Evolutionary conservation across 2,113 vertebrate genomes (phyloP).

Genomic region (Ciconia stormi): DNA sequence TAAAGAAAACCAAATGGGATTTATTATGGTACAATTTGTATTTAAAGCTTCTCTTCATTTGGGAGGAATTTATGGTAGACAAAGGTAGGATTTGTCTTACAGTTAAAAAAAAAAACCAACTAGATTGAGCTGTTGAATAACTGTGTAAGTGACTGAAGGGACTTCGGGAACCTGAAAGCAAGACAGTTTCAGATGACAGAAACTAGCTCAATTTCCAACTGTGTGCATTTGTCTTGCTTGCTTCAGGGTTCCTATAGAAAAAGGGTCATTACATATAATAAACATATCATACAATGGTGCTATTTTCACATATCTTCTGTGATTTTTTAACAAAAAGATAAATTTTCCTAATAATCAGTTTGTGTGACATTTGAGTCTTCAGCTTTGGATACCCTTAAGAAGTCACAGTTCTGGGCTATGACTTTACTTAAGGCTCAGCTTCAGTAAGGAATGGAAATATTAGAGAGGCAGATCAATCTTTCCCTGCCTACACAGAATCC

Average conservation of each 20-base stretch:
- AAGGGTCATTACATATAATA: background rate
- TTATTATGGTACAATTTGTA: background rate
- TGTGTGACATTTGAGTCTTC: background rate
- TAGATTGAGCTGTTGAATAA: background rate
- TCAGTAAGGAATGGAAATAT: background rate
- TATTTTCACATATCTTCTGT: background rate
- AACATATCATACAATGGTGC: background rate
- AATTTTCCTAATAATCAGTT: background rate
- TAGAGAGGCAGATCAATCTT: background rate
- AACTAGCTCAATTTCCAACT: background rate
- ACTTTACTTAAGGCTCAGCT: background rate
- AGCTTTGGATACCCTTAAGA: background rate
- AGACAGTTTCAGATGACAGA: background rate
- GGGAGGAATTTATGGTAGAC: background rate
- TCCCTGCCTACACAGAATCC: background rate
- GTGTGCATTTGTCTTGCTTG: background rate
- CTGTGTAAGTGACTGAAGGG: background rate
- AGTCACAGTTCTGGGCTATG: background rate
- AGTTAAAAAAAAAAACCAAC: background rate
- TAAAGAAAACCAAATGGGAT: conserved; percentile 4
- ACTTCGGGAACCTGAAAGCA: background rate
- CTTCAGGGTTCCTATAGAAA: background rate
- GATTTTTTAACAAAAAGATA: background rate
- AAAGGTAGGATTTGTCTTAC: background rate
- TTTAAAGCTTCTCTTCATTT: conserved; percentile 3